phyloP scores from a whole-genome alignment of 2,797 vertebrate genomes.

The Galaxias olidus region DNA sequence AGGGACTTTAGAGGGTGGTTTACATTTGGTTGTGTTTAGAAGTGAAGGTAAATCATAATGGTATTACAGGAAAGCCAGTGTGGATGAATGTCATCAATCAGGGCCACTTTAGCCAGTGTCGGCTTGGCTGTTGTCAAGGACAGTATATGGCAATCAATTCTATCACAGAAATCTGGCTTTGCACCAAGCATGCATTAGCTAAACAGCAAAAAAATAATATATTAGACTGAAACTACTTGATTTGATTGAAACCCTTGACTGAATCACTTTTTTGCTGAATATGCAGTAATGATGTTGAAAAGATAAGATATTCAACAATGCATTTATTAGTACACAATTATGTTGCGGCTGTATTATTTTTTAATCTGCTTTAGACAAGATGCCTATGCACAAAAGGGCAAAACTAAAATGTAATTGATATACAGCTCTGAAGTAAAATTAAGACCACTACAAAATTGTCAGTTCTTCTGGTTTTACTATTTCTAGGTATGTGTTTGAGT shows the following conservation, averaged over 20 bases:
- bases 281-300: not conserved
- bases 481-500: too few species aligned
- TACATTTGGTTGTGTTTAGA: not conserved
- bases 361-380: too few species aligned
- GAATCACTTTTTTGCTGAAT: not conserved
- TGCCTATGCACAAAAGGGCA: too few species aligned
- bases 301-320: not conserved
- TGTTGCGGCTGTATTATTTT: too few species aligned
- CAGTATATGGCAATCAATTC: conserved; percentile 40
- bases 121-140: conserved; percentile 29
- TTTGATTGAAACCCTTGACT: not conserved
- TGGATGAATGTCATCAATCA: conserved; percentile 22
- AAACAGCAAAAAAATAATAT: conserved; percentile 10
- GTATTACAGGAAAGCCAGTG: conserved; percentile 18
- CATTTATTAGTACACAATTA: not conserved
- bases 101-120: conserved; percentile 18
- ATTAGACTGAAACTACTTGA: conserved; percentile 5
- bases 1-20: too few species aligned
- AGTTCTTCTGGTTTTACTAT: too few species aligned
- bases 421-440: too few species aligned
- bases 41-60: conserved; percentile 6
- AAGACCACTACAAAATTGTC: too few species aligned
- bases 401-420: too few species aligned
- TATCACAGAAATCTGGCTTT: conserved; percentile 27
- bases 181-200: conserved; percentile 29